Evolutionary conservation across 2,797 vertebrate species (phyloP), one percentile per base, ranked within the genome.

Genomic region (Muraenolepis orangiensis): DNA sequence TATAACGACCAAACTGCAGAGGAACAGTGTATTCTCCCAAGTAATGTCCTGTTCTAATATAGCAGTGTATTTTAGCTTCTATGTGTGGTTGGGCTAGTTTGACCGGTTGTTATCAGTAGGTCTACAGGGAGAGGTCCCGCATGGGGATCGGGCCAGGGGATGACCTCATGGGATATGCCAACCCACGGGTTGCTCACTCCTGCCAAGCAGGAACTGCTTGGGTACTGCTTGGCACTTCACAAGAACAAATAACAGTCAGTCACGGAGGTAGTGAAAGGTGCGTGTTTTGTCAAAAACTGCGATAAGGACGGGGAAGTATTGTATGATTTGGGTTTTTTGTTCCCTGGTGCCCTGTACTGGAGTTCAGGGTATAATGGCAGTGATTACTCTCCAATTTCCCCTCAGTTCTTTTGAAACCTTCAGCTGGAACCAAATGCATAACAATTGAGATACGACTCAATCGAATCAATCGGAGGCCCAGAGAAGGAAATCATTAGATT

Each of bases 101-200:
- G 57, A 26, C 57, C 10, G 23, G 23, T 26, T 64, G 57, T 26
- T 64, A 64, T 64, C 8, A 64, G 57, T 26, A 4, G 57, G 57
- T n/a, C 23, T 26, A 64, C 23, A 1, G 57, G 57, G 57, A 64
- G 23, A 28, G 57, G 57, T 23, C 57, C 57, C 23, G 57, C 10
- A 8, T 26, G 57, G n/a, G n/a, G n/a, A 7, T 26, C 57, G 7
- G n/a, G 23, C 23, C 57, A 64, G 57, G 3, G 51, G 31, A 86
- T 90, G 86, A 91, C 79, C 84, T 92, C 87, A 89, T 88, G 77
- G 77, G 80, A 86, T 75, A 74, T 66, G 78, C 80, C 78, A 70
- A 75, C 81, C 77, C 20, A 82, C 84, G 71, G 74, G 64, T 36
- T 46, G 46, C 42, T 72, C 78, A 72, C 32, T 87, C 83, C 82